Percentiles rank a stretch among this genome's conserved stretches.
Conservation (phyloP, 2,797 vertebrate genomes). For the Erpetoichthys calabaricus region DNA sequence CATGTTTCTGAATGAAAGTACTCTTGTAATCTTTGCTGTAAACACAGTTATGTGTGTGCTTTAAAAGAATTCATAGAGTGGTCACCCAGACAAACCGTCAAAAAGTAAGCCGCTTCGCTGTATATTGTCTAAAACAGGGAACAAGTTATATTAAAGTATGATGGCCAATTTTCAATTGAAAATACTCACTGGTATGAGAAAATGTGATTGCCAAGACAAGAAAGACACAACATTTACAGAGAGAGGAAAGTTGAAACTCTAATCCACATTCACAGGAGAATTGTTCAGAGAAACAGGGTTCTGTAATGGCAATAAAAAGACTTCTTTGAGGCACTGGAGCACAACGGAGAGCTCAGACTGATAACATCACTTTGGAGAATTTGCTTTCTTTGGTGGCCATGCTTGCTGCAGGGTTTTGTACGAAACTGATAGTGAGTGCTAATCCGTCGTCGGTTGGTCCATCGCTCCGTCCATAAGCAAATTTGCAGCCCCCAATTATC, state of each 20-base stretch:
- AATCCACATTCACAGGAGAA: not conserved
- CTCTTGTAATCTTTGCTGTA: constrained; percentile 52
- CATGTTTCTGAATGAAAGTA: constrained; percentile 43
- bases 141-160: not conserved
- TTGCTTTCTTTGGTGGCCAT: no score
- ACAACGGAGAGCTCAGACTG: not conserved
- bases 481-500: no score
- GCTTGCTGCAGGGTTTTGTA: no score
- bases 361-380: no score
- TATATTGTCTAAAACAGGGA: constrained; percentile 3
- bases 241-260: not conserved
- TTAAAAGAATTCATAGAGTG: constrained; percentile 24
- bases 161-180: constrained; percentile 12
- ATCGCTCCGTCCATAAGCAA: no score
- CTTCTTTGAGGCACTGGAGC: not conserved
- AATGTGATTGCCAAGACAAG: not conserved
- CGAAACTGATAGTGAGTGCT: no score
- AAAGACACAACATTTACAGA: not conserved
- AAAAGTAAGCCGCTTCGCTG: constrained; percentile 3
- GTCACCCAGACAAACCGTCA: not conserved
- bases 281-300: not conserved
- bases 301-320: not conserved
- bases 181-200: not conserved
- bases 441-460: no score
- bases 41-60: constrained; percentile 32